Evolutionary conservation across 1,140 invertebrate species (phyloP).

Genomic region (Zaprionus davidi): DNA sequence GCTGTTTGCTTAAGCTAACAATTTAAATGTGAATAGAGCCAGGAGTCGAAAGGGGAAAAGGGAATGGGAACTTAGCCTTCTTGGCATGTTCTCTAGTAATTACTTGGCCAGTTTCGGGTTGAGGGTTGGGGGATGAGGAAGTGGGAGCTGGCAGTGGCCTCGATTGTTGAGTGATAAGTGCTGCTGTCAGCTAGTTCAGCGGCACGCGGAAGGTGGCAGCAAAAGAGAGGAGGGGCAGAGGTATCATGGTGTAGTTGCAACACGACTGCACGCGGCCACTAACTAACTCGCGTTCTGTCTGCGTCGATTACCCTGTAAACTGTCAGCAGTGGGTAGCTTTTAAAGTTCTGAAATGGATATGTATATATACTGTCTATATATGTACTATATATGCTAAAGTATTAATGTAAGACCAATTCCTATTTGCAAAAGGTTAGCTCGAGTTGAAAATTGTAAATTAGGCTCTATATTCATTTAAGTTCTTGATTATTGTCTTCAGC

Average conservation of each 20-base stretch:
- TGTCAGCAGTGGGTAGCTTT: background rate
- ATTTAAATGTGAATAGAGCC: slow-evolving; percentile 48
- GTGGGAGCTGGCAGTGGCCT: slow-evolving; percentile 29
- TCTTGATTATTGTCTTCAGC: too few species aligned
- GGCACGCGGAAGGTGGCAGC: background rate
- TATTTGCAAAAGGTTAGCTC: too few species aligned
- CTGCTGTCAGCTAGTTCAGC: slow-evolving; percentile 39
- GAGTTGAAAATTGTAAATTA: too few species aligned
- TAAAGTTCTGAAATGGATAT: background rate
- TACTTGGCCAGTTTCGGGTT: slow-evolving; percentile 49
- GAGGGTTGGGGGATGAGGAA: background rate
- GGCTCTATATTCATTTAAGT: too few species aligned
- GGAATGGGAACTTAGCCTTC: slow-evolving; percentile 2
- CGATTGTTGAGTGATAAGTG: slow-evolving; percentile 76
- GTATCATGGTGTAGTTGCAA: slow-evolving; percentile 1
- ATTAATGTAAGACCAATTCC: too few species aligned
- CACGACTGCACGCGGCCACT: slow-evolving; percentile 33
- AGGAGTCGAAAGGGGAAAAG: background rate
- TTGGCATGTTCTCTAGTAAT: slow-evolving; percentile 73
- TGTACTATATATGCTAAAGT: too few species aligned
- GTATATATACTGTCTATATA: too few species aligned
- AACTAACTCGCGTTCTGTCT: slow-evolving; percentile 44
- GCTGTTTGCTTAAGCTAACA: slow-evolving; percentile 49
- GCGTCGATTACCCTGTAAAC: slow-evolving; percentile 19
- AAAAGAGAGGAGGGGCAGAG: too few species aligned